A percentile compares a stretch with the other conserved stretches of the same genome.
Evolutionary conservation across 2,888 invertebrate genomes (phyloP).

Genomic region (Neoscelio sp.): DNA sequence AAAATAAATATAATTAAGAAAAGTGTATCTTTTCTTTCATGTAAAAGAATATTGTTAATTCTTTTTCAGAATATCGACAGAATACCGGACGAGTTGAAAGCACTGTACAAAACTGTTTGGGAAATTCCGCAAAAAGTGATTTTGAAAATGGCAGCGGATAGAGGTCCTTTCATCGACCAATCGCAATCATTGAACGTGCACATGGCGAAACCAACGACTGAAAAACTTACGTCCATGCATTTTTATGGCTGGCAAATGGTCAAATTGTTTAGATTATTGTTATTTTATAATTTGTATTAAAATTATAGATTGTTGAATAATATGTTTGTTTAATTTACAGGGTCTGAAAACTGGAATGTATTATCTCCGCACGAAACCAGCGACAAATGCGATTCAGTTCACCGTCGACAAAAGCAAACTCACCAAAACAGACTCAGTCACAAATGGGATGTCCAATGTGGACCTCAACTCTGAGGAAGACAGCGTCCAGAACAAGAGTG

Average conservation of each 20-base stretch:
- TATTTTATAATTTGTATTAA: conserved; percentile 15
- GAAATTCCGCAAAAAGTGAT: conserved; percentile 97
- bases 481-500: conserved; percentile 65
- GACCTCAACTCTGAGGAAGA: no score
- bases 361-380: conserved; percentile 97
- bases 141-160: conserved; percentile 98
- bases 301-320: no score
- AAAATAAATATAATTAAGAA: no score
- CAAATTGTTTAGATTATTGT: conserved; percentile 51
- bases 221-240: conserved; percentile 98
- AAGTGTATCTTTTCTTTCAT: no score
- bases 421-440: conserved; percentile 65
- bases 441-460: conserved; percentile 1
- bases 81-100: conserved; percentile 93
- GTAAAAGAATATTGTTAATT: no score
- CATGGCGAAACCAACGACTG: conserved; percentile 96
- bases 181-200: conserved; percentile 99
- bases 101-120: conserved; percentile 98
- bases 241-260: conserved; percentile 98
- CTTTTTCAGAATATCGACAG: conserved; percentile 88
- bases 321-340: conserved; percentile 78
- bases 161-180: conserved; percentile 99
- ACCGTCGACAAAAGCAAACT: conserved; percentile 95
- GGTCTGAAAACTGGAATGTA: conserved; percentile 99
- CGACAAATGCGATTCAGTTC: conserved; percentile 98